Evolutionary conservation across 2,113 vertebrate genomes (phyloP).

Genomic region (Mugil cephalus): DNA sequence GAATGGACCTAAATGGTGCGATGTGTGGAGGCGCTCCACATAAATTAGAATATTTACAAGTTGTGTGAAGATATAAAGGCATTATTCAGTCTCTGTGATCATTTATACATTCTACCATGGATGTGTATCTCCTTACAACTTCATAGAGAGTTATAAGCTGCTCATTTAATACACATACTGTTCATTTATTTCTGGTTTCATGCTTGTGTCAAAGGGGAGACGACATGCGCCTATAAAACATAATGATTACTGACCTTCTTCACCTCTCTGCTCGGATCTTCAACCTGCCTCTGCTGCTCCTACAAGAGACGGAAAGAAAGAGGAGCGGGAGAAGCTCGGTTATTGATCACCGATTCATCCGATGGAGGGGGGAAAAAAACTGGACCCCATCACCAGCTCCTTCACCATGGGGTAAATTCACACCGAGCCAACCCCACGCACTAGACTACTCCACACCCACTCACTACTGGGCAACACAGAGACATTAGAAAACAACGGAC

Average conservation of each 20-base stretch:
- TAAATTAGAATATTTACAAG: no score
- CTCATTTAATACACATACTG: no score
- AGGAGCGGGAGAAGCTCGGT: slow-evolving; percentile 6
- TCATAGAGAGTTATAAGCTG: no score
- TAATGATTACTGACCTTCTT: slow-evolving; percentile 87
- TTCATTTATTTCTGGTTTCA: no score
- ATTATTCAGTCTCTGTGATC: no score
- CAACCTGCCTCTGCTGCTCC: slow-evolving; percentile 93
- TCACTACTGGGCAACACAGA: slow-evolving; percentile 23
- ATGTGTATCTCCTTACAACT: no score
- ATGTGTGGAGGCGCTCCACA: no score
- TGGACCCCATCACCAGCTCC: slow-evolving; percentile 46
- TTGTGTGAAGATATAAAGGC: no score
- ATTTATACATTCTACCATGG: no score
- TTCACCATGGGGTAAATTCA: slow-evolving; percentile 33
- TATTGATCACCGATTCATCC: neutral
- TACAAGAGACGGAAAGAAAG: slow-evolving; percentile 50
- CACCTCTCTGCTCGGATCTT: slow-evolving; percentile 91
- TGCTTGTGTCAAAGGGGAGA: no score
- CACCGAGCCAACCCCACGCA: slow-evolving; percentile 11
- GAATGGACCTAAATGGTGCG: no score
- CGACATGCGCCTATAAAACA: no score
- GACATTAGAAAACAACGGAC: slow-evolving; percentile 8
- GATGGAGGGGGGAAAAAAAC: slow-evolving; percentile 8
- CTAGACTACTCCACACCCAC: slow-evolving; percentile 28